Percentiles rank a stretch among this genome's conserved stretches.
phyloP scores from a whole-genome alignment of 2,888 invertebrate genomes.

The Calephelis perditalis region DNA sequence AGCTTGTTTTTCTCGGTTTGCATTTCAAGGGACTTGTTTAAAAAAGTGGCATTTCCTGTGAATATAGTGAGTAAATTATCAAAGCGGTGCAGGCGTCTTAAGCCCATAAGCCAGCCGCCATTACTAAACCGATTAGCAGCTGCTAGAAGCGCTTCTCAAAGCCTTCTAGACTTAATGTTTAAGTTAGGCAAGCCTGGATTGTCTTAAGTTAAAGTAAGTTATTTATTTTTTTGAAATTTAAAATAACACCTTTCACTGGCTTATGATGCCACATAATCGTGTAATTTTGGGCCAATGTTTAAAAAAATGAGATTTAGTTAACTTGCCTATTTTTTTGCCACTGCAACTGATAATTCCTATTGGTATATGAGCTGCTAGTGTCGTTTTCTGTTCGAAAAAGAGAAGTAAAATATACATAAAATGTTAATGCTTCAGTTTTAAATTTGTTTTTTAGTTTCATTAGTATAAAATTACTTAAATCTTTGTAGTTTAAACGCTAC shows the following conservation, averaged over 20 bases:
- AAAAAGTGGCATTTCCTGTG: constrained; percentile 15
- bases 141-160: constrained; percentile 25
- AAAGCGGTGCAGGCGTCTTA: constrained; percentile 31
- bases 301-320: no score
- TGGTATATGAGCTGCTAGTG: no score
- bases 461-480: no score
- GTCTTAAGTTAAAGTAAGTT: background rate
- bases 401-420: no score
- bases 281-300: no score
- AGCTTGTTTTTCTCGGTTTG: background rate
- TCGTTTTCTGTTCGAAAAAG: no score
- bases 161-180: constrained; percentile 8
- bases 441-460: no score
- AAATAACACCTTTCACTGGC: background rate
- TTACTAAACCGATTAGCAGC: constrained; percentile 37
- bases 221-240: background rate
- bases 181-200: constrained; percentile 4
- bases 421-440: no score
- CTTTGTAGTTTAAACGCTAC: no score
- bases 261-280: no score
- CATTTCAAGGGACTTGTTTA: background rate
- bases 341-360: no score
- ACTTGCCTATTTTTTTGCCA: no score
- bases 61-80: constrained; percentile 32
- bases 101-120: constrained; percentile 29